A percentile compares a stretch with the other conserved stretches of the same genome.
Conservation (phyloP, 2,113 vertebrate species). For the Micromys minutus region DNA sequence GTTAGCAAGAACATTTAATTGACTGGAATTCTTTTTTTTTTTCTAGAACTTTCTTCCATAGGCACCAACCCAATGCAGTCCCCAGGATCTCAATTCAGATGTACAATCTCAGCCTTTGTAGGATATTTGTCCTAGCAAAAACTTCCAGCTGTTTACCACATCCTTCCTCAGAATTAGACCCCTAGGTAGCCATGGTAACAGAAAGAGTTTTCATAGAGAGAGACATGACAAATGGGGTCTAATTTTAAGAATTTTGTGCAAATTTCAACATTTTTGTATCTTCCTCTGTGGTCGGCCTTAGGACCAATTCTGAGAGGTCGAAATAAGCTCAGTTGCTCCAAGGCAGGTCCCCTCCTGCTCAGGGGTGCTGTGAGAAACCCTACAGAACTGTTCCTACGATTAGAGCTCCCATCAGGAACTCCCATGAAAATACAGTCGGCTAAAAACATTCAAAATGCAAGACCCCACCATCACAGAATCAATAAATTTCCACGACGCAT, state of each 20-base stretch:
- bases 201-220: neutral
- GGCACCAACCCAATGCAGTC: neutral
- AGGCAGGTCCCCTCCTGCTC: neutral
- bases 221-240: neutral
- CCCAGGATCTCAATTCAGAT: neutral
- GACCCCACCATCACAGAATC: slow-evolving; percentile 67
- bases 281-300: neutral
- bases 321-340: neutral
- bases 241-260: neutral
- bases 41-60: slow-evolving; percentile 33
- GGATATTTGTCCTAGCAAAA: neutral
- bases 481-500: slow-evolving; percentile 82
- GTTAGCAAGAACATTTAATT: slow-evolving; percentile 1
- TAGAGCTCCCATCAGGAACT: neutral
- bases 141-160: neutral
- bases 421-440: neutral
- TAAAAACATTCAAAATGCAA: slow-evolving; percentile 65
- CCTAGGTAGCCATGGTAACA: neutral
- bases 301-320: neutral
- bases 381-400: neutral
- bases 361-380: neutral
- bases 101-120: neutral
- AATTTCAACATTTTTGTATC: neutral
- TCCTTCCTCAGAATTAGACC: slow-evolving; percentile 6
- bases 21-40: neutral